phyloP scores from a whole-genome alignment of 1,140 invertebrate species.

The Trichogramma pretiosum region DNA sequence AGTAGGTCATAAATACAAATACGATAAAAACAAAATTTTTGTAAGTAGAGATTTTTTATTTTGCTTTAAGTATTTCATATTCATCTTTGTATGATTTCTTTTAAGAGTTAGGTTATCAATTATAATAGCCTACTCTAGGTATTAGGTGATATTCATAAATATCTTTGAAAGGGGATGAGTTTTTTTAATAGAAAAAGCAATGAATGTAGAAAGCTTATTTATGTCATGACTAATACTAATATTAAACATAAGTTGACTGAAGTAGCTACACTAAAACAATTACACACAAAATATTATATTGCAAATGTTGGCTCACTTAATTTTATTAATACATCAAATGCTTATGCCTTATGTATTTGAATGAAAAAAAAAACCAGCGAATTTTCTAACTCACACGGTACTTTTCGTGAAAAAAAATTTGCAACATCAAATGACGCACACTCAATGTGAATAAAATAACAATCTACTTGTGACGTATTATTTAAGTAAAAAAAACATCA shows the following conservation, averaged over 20 bases:
- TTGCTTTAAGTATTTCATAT: too few relatives aligned
- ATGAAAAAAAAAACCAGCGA: slow-evolving; percentile 1
- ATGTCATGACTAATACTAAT: slow-evolving; percentile 10
- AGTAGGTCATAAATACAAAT: slow-evolving; percentile 1
- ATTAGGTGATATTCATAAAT: not conserved
- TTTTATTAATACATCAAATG: too few relatives aligned
- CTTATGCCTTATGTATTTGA: slow-evolving; percentile 1
- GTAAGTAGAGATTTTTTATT: slow-evolving; percentile 11
- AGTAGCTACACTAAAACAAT: too few relatives aligned
- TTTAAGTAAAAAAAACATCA: slow-evolving; percentile 13
- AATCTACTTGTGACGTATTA: slow-evolving; percentile 12
- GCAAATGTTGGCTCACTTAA: slow-evolving; percentile 6
- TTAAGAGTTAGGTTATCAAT: not conserved
- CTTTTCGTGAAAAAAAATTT: slow-evolving; percentile 19
- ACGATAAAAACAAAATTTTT: slow-evolving; percentile 5
- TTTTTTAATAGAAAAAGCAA: not conserved
- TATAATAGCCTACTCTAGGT: too few relatives aligned
- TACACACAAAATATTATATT: not conserved
- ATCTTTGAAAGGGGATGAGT: not conserved
- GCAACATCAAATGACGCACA: slow-evolving; percentile 31
- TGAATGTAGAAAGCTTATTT: slow-evolving; percentile 9
- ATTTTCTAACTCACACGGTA: slow-evolving; percentile 9
- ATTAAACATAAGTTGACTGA: slow-evolving; percentile 9
- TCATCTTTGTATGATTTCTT: too few relatives aligned
- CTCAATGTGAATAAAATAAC: slow-evolving; percentile 20